Percentiles rank a stretch among this genome's conserved stretches.
phyloP scores from a whole-genome alignment of 2,113 vertebrate species.

The Ctenodactylus gundi region DNA sequence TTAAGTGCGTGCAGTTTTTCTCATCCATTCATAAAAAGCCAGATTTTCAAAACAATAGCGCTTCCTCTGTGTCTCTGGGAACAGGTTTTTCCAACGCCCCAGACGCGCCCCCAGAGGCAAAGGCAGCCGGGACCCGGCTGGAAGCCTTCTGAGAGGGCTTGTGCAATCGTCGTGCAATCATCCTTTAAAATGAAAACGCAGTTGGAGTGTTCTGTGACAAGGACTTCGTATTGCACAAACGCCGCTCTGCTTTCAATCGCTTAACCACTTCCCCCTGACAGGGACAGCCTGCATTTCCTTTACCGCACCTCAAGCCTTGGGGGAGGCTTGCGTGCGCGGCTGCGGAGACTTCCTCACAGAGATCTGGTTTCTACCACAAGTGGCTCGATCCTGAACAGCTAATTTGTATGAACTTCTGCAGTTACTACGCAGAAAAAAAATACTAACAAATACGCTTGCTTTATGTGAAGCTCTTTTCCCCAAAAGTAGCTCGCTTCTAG shows the following conservation, averaged over 20 bases:
- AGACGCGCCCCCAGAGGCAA: not conserved
- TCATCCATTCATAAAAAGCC: not conserved
- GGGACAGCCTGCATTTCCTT: not conserved
- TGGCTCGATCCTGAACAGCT: not conserved
- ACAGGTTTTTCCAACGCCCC: not conserved
- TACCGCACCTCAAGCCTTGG: fast-evolving
- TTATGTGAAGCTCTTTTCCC: not conserved
- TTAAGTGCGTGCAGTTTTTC: not conserved
- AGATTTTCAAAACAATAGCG: conserved; percentile 41
- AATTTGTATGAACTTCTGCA: not conserved
- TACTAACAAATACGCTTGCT: too few species aligned
- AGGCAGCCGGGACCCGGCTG: not conserved
- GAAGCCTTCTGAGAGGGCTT: conserved; percentile 30
- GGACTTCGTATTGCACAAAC: conserved; percentile 53
- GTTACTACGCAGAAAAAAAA: not conserved
- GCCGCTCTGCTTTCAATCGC: not conserved
- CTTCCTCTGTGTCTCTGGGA: conserved; percentile 9
- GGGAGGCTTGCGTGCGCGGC: not conserved
- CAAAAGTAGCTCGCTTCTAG: not conserved
- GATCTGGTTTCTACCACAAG: not conserved
- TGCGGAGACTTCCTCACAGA: too few species aligned
- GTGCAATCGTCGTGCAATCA: conserved; percentile 43
- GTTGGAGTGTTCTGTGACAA: conserved; percentile 59
- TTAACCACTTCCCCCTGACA: conserved; percentile 46
- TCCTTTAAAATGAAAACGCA: conserved; percentile 48